phyloP scores from a whole-genome alignment of 2,113 vertebrate genomes.

The Anhinga rufa region DNA sequence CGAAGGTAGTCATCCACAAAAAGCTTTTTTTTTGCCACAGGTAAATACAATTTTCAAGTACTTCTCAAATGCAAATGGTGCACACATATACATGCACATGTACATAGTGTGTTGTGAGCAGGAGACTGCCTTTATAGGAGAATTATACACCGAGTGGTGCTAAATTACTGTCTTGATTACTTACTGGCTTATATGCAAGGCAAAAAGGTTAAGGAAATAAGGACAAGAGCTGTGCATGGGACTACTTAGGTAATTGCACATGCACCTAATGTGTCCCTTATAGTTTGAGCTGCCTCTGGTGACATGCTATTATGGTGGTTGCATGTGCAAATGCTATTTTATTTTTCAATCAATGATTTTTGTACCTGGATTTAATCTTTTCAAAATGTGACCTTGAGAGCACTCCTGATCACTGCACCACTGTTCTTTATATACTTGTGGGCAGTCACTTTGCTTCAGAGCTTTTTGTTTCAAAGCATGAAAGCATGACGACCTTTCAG shows the following conservation, averaged over 20 bases:
- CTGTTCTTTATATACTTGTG: slow-evolving; percentile 9
- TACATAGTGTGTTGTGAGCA: fast-evolving
- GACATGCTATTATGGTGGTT: neutral
- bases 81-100: neutral
- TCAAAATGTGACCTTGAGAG: neutral
- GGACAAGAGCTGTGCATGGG: neutral
- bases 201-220: neutral
- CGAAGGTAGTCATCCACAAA: neutral
- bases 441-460: slow-evolving; percentile 1
- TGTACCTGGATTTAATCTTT: neutral
- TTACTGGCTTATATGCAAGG: neutral
- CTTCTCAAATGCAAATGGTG: neutral
- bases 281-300: neutral
- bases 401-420: neutral
- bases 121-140: neutral
- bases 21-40: neutral
- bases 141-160: neutral
- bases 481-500: slow-evolving; percentile 65
- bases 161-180: neutral
- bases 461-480: slow-evolving; percentile 54
- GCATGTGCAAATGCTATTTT: neutral
- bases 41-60: neutral
- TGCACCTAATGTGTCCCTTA: neutral
- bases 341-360: neutral
- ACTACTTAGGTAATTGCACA: neutral